Percentiles rank a stretch among this genome's conserved stretches.
phyloP scores from a whole-genome alignment of 1,140 invertebrate genomes.

The Cepaea nemoralis region DNA sequence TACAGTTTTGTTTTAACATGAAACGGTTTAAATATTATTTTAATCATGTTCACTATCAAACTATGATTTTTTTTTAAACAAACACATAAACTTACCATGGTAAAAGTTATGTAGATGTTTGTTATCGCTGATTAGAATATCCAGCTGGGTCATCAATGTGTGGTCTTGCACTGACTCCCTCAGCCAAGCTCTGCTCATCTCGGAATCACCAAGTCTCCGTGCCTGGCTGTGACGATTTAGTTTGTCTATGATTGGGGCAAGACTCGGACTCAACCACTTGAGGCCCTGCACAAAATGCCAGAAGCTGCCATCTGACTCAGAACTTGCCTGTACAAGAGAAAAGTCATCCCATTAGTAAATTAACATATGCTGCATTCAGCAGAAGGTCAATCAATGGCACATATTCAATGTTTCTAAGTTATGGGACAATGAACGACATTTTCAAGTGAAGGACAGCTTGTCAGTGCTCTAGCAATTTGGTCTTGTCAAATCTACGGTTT shows the following conservation, averaged over 20 bases:
- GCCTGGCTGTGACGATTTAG: background rate
- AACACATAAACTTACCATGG: constrained; percentile 24
- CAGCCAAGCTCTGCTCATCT: constrained; percentile 18
- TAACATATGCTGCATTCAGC: too few relatives aligned
- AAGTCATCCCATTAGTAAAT: too few relatives aligned
- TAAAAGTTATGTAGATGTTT: constrained; percentile 22
- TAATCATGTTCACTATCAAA: too few relatives aligned
- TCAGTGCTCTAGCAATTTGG: too few relatives aligned
- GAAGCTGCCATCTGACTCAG: constrained; percentile 12
- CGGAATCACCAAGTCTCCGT: background rate
- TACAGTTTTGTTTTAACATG: too few relatives aligned
- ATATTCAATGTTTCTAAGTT: too few relatives aligned
- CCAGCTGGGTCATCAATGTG: constrained; percentile 27
- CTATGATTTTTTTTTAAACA: too few relatives aligned
- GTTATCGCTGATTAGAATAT: constrained; percentile 9
- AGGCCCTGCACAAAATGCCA: constrained; percentile 33
- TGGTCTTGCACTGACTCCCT: constrained; percentile 34
- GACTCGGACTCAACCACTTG: constrained; percentile 30
- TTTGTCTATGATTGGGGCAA: constrained; percentile 15
- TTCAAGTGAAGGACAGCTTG: too few relatives aligned
- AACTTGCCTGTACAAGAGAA: constrained; percentile 8
- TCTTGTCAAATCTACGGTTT: too few relatives aligned
- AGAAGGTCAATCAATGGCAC: too few relatives aligned
- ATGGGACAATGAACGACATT: too few relatives aligned
- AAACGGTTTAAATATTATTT: too few relatives aligned